Conservation (phyloP, 2,113 vertebrate genomes). For the Sphaerodactylus townsendi region DNA sequence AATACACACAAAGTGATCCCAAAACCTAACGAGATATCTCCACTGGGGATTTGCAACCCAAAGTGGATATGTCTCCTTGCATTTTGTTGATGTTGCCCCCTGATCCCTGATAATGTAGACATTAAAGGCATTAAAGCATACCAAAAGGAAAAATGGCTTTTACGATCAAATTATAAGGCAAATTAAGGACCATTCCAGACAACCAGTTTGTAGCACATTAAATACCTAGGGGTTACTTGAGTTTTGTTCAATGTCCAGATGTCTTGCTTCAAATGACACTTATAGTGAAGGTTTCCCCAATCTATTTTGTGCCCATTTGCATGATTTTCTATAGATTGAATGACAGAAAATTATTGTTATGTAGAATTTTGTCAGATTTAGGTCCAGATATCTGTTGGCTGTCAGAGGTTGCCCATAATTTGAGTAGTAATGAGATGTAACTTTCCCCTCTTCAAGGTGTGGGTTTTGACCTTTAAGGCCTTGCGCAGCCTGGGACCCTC, state of each 20-base stretch:
- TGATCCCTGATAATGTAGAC: background rate
- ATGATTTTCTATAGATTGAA: no score
- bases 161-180: background rate
- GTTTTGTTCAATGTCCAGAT: background rate
- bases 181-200: background rate
- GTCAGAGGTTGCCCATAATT: no score
- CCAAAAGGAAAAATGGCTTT: background rate
- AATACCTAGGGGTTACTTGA: background rate
- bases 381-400: no score
- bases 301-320: background rate
- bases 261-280: background rate
- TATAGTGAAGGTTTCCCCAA: background rate
- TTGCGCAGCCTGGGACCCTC: no score
- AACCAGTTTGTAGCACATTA: no score
- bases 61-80: background rate
- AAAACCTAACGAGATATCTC: background rate
- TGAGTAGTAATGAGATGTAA: no score
- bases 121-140: background rate
- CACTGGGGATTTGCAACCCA: background rate
- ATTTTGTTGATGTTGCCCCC: background rate
- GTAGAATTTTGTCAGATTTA: no score
- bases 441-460: no score
- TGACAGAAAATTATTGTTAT: no score
- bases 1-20: conserved; percentile 1
- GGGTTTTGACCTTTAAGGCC: no score